Evolutionary conservation across 2,797 vertebrate species (phyloP), one percentile per base, ranked within the genome.

Genomic region (Buphagus erythrorhynchus): DNA sequence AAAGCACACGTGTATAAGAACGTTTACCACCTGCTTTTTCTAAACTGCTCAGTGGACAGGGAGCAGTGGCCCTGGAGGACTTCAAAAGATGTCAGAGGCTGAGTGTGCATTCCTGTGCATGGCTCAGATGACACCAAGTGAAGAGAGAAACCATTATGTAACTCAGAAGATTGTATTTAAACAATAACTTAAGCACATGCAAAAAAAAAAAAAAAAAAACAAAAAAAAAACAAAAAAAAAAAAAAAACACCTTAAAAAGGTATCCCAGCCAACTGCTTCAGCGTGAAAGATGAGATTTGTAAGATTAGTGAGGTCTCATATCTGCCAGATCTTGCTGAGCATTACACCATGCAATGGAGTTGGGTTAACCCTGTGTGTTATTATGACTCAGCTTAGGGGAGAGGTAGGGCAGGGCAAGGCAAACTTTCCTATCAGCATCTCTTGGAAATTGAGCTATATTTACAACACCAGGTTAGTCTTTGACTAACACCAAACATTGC

Each of bases 281-380:
- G 81, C 1, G 0, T 96, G 81, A 96, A 95, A 90, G 78, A 93
- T 75, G 78, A 95, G 94, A 90, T 83, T 33, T 26, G 1, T 40
- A 68, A 86, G 93, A 95, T 95, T 85, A 86, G 62, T 35, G 57
- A 88, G 29, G 19, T 45, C 38, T 85, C 31, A 54, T 94, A 95
- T 91, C 94, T 96, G 96, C 93, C 95, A 97, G 89, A 88, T 96
- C 95, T 92, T 88, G 92, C 95, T 93, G 89, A 95, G 86, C 78
- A 55, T 96, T 94, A 93, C 93, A 80, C 46, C 74, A 38, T 24
- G 74, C 1, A 0, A 11, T 49, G 67, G 77, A 93, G 80, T 5
- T 88, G 83, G 72, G 63, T 88, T 95, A 94, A 81, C 82, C 57
- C 80, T 6, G 19, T 43, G 62, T 43, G 4, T 59, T 93, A 48